These are phyloP conservation scores for Stigmatopora nigra DNA, from an alignment of 2,113 vertebrate genomes.

Conservation along the genomic window DNA sequence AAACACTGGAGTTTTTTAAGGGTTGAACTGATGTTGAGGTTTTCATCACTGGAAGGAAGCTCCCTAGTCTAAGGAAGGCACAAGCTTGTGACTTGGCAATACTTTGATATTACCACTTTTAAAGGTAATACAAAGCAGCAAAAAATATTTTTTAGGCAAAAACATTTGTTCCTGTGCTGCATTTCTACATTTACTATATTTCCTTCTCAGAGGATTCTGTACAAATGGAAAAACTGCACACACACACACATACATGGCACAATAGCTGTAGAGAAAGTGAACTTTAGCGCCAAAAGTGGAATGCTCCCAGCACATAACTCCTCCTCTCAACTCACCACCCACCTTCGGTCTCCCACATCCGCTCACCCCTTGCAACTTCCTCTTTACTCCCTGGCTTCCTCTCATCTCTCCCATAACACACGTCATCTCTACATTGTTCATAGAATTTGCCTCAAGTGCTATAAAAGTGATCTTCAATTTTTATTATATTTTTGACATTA, in stretches of 20 bases:
- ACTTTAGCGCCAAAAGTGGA: slow-evolving; percentile 25
- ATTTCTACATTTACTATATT: not conserved
- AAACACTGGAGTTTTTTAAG: no score
- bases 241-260: not conserved
- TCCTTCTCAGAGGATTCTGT: not conserved
- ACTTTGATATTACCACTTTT: no score
- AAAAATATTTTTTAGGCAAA: no score
- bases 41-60: no score
- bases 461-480: no score
- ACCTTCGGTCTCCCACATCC: slow-evolving; percentile 5
- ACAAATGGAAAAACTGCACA: not conserved
- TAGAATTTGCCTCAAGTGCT: not conserved
- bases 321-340: slow-evolving; percentile 9
- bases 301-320: slow-evolving; percentile 38
- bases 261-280: slow-evolving; percentile 4
- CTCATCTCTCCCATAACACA: slow-evolving; percentile 6
- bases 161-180: not conserved
- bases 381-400: slow-evolving; percentile 16
- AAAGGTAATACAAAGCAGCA: no score
- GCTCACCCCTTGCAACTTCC: slow-evolving; percentile 19
- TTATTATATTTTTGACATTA: no score
- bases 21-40: no score
- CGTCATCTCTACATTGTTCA: not conserved
- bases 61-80: no score
- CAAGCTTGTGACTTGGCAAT: no score